Conservation (phyloP, 2,797 vertebrate species). For the Anguilla megastoma region DNA sequence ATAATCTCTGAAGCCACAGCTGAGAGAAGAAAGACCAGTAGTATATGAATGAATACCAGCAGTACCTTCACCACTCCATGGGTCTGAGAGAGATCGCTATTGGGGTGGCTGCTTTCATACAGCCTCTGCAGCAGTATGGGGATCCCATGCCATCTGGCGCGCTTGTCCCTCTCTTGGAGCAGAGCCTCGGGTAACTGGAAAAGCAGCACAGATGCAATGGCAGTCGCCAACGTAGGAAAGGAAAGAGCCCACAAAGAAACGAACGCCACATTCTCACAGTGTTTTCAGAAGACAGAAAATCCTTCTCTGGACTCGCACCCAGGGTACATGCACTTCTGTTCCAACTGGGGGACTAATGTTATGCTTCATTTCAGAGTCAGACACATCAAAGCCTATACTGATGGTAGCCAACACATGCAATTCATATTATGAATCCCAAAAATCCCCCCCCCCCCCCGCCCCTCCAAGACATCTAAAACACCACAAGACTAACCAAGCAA, state of each 20-base stretch:
- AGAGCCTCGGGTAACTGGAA: constrained; percentile 86
- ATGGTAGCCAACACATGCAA: not conserved
- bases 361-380: not conserved
- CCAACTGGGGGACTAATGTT: not conserved
- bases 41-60: not conserved
- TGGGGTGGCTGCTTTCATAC: constrained; percentile 88
- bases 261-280: not conserved
- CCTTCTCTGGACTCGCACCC: not conserved
- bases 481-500: not conserved
- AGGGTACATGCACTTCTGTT: not conserved
- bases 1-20: not conserved
- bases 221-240: not conserved
- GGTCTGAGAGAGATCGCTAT: constrained; percentile 91
- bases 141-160: constrained; percentile 94
- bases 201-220: not conserved
- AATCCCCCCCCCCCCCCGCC: not conserved
- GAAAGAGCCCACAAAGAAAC: not conserved
- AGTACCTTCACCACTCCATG: constrained; percentile 92
- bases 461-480: not conserved
- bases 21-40: not conserved
- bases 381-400: not conserved
- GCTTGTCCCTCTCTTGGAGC: constrained; percentile 89
- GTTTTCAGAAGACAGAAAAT: not conserved
- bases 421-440: not conserved
- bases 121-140: constrained; percentile 88